Base-by-base conservation (phyloP, 2,797 vertebrate species). In the Calcarius lapponicus region DNA sequence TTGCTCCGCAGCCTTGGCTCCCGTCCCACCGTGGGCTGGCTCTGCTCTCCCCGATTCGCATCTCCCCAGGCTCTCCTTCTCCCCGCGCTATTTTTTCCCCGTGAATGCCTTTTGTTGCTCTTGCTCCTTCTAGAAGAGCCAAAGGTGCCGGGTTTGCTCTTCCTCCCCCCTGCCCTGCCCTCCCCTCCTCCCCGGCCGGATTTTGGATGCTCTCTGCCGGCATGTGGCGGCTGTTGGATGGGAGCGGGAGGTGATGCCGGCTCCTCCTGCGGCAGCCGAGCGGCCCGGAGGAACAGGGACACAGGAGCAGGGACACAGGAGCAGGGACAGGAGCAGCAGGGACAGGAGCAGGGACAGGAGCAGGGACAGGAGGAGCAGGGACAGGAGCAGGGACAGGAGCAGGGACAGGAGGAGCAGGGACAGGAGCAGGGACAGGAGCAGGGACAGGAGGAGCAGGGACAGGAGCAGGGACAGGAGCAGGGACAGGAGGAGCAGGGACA, bases 71-170 rank as follows among this genome's bases (percentile, higher is more conserved):
- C 80, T 81, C 67, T 51, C 64, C 18, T 84, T 86, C 21, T 29
- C 92, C 87, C 88, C 22, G 13, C 21, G 89, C 86, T 89, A 5
- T 87, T 96, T 92, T 50, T 18, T 13, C 24, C 72, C 47, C 26
- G 51, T 14, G 40, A 76, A 86, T 50, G 72, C 54, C 58, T 95
- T 85, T 95, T 80, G 75, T 64, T 34, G 87, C 71, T 90, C 80
- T 51, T 69, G 92, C 6, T 89, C 64, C 65, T 96, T 91, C 93
- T 28, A 58, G 79, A 72, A 94, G 79, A 64, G 7, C 83, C 65
- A 60, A 65, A 90, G 95, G 88, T 82, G 86, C 64, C 7, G 75
- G 64, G 16, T 64, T 88, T 42, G 34, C 54, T 50, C 8, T 6
- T 1, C 7, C 9, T 5, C 7, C 4, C 11, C 4, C 6, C 7